Base-by-base conservation (phyloP, 2,888 invertebrate species). In the Pheosia tremula region DNA sequence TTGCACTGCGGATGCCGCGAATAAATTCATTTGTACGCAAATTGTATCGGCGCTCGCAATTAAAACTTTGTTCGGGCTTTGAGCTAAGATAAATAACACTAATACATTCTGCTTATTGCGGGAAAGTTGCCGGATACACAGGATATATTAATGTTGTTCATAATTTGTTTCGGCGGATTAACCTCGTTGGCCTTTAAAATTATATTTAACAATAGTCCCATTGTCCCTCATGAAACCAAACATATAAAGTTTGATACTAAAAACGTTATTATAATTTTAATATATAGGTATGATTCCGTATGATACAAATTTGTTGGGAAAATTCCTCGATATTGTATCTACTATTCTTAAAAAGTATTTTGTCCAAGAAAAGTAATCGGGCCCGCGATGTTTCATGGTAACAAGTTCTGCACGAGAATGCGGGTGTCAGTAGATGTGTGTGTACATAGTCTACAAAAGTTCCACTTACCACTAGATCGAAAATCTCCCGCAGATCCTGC, bases 11-110 rank as follows among this genome's bases (percentile, higher is more conserved):
- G 88, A 91, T 91, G 88, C 91, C 88, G 89, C 90, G 86, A 92
- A 93, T 93, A 93, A 92, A 93, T 93, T 92, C 93, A 93, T 93
- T 93, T 93, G 90, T 91, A 92, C 91, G 91, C 92, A 92, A 93
- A 93, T 93, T 92, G 92, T 93, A 93, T 93, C 90, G 93, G 93
- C 90, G 90, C 90, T 91, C 89, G 93, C 93, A 93, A 93, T 93
- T 93, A 93, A 93, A 93, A 93, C 93, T 93, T 93, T 93, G 92
- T 87, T 92, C 88, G 88, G 88, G 90, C 90, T 88, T 79, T 87
- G 84, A 87, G 90, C 89, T 89, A 92, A 93, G 93, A 93, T 93
- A 93, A 93, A 93, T 93, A 93, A 92, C 91, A 87, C 91, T 92
- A 93, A 93, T 93, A 93, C 90, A 91, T 93, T 93, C 87, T 89